These are phyloP conservation scores for Epinephelus coioides DNA, from an alignment of 2,797 vertebrate species.

Conservation along the genomic window DNA sequence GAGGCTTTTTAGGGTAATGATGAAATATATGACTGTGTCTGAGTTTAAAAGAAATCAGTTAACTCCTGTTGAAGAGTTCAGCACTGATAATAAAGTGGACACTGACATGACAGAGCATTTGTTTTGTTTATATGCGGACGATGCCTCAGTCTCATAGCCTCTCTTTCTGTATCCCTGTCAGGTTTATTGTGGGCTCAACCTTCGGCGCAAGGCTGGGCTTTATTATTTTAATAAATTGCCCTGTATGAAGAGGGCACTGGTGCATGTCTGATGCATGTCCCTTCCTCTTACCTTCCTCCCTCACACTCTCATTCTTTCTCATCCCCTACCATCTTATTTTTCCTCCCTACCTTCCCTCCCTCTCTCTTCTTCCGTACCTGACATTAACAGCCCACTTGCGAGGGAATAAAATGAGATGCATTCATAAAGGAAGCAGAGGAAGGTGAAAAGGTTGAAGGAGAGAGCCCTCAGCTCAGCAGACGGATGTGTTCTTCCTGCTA, in stretches of 20 bases:
- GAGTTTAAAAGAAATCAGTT: conserved; percentile 79
- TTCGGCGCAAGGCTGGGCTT: conserved; percentile 66
- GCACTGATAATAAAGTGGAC: conserved; percentile 72
- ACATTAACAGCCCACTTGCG: conserved; percentile 20
- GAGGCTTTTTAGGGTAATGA: conserved; percentile 77
- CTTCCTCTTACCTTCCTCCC: conserved; percentile 37
- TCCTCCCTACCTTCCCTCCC: not conserved
- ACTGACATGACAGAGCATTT: conserved; percentile 57
- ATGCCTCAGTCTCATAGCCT: conserved; percentile 39
- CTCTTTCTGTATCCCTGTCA: conserved; percentile 62
- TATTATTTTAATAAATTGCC: conserved; percentile 83
- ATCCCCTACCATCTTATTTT: not conserved
- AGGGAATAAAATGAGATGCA: conserved; percentile 29
- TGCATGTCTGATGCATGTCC: conserved; percentile 67
- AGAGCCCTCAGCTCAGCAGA: conserved; percentile 33
- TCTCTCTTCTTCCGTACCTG: not conserved
- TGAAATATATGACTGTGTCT: conserved; percentile 78
- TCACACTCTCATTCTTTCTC: conserved; percentile 12
- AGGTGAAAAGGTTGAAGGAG: conserved; percentile 23
- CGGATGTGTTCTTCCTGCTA: conserved; percentile 54
- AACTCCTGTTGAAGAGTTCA: conserved; percentile 68
- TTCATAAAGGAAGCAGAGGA: conserved; percentile 15
- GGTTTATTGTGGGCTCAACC: conserved; percentile 76
- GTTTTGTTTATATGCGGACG: conserved; percentile 69
- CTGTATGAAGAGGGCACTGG: conserved; percentile 62